These are phyloP conservation scores for Oplegnathus fasciatus DNA, from an alignment of 2,113 vertebrate species.

Conservation along the genomic window DNA sequence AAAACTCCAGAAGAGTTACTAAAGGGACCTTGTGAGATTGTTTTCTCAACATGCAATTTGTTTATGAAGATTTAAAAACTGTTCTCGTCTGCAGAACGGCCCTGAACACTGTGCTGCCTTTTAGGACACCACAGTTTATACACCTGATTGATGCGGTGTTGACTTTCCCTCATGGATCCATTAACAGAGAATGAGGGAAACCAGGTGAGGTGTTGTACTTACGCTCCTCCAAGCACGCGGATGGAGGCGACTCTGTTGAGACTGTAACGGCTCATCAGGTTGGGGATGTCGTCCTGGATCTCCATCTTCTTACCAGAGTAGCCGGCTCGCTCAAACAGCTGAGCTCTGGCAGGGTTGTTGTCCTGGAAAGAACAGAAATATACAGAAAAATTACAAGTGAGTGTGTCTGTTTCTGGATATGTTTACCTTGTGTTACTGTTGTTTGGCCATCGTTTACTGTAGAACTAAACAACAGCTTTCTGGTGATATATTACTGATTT, in stretches of 20 bases:
- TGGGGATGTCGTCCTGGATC: slow-evolving; percentile 83
- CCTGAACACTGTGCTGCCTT: too few relatives aligned
- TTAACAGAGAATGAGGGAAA: too few relatives aligned
- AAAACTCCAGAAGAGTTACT: too few relatives aligned
- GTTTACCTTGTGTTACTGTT: neutral
- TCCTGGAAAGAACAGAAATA: slow-evolving; percentile 52
- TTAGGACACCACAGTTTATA: too few relatives aligned
- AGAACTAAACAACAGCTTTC: neutral
- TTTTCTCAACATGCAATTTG: neutral
- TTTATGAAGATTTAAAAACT: neutral
- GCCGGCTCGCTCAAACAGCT: slow-evolving; percentile 79
- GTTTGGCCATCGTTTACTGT: neutral
- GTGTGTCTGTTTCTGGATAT: neutral
- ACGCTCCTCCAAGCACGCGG: slow-evolving; percentile 80
- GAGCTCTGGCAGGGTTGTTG: slow-evolving; percentile 71
- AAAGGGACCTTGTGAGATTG: neutral
- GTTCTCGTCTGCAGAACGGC: too few relatives aligned
- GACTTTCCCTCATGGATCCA: neutral
- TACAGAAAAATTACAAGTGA: neutral
- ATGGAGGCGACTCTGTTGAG: slow-evolving; percentile 82
- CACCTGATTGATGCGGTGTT: neutral
- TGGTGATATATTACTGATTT: too few relatives aligned
- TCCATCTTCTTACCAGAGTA: slow-evolving; percentile 86
- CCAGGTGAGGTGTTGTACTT: slow-evolving; percentile 25
- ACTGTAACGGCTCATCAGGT: slow-evolving; percentile 83